phyloP scores from a whole-genome alignment of 2,888 invertebrate species.

The Zhuqinia jingwanae region DNA sequence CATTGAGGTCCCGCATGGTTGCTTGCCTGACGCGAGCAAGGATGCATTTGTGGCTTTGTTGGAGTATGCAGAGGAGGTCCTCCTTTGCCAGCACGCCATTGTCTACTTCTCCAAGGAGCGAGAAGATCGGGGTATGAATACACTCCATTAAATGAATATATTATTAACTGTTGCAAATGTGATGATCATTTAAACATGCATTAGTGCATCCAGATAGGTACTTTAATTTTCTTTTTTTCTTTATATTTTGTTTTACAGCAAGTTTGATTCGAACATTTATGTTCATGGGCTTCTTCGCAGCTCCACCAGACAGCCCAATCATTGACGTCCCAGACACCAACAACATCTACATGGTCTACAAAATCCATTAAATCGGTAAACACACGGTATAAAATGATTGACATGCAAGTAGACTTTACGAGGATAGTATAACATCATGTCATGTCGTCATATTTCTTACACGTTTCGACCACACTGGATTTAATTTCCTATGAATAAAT shows the following conservation, averaged over 20 bases:
- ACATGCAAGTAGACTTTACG: background rate
- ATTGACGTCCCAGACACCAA: constrained; percentile 86
- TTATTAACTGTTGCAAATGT: too few species aligned
- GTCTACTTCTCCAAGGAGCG: constrained; percentile 92
- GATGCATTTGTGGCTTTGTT: constrained; percentile 96
- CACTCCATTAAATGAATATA: background rate
- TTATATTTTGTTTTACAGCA: constrained; percentile 82
- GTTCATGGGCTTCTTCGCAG: constrained; percentile 96
- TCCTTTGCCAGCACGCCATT: constrained; percentile 90
- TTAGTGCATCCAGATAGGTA: too few species aligned
- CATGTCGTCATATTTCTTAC: constrained; percentile 16
- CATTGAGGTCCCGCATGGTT: constrained; percentile 92
- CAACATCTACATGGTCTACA: constrained; percentile 85
- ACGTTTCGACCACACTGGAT: background rate
- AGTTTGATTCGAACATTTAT: constrained; percentile 96
- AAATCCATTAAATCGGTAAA: constrained; percentile 80
- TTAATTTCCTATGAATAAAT: background rate
- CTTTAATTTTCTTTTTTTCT: background rate
- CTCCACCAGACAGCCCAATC: constrained; percentile 90
- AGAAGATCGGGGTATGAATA: constrained; percentile 86
- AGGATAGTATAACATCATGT: background rate
- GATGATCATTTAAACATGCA: too few species aligned
- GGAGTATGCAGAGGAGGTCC: constrained; percentile 97
- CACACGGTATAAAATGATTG: background rate
- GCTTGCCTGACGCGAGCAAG: constrained; percentile 95